Evolutionary conservation across 2,888 invertebrate species (phyloP).

Genomic region (Tenodera sinensis): DNA sequence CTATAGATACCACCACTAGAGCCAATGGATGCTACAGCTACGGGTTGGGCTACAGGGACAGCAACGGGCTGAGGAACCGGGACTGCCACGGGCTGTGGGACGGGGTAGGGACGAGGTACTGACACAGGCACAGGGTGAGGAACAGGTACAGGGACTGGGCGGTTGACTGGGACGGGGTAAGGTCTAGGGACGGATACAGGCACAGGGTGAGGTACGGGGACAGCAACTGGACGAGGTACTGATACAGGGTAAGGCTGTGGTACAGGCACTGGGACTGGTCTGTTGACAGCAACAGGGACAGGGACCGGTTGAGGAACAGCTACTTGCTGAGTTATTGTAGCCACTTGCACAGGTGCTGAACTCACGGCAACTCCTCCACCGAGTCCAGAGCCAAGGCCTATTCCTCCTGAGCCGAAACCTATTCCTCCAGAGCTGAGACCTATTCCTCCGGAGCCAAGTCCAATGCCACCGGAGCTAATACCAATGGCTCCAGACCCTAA

Average conservation of each 20-base stretch:
- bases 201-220: not conserved
- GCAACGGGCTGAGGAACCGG: not conserved
- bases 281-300: not conserved
- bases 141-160: not conserved
- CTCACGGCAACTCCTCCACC: not conserved
- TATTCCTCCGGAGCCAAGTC: not conserved
- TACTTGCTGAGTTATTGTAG: not conserved
- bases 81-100: not conserved
- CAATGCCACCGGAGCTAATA: not conserved
- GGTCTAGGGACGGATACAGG: not conserved
- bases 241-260: not conserved
- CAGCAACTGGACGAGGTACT: not conserved
- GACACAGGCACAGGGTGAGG: not conserved
- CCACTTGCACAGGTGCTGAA: not conserved
- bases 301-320: not conserved
- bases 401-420: not conserved
- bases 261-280: not conserved
- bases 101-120: not conserved
- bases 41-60: not conserved
- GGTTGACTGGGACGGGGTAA: not conserved
- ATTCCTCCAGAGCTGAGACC: not conserved
- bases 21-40: not conserved
- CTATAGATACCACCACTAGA: not conserved
- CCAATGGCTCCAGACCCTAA: not conserved
- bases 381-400: not conserved